These are phyloP conservation scores for Thaumatotibia leucotreta DNA, from an alignment of 1,140 invertebrate genomes.

Conservation along the genomic window DNA sequence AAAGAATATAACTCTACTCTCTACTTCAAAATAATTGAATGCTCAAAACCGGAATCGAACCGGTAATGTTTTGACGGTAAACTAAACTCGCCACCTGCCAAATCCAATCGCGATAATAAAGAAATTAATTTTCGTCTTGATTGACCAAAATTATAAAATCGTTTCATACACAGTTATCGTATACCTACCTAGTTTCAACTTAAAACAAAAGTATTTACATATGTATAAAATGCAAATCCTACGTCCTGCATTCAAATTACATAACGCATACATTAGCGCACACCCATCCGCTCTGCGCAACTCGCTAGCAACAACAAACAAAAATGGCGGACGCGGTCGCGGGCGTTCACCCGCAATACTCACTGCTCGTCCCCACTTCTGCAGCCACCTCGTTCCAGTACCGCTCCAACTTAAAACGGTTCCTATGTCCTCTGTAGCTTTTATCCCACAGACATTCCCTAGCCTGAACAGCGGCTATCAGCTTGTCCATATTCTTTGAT, in stretches of 20 bases:
- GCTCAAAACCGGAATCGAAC: too few species aligned
- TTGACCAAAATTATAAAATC: too few species aligned
- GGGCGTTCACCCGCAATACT: conserved; percentile 53
- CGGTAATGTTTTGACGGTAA: too few species aligned
- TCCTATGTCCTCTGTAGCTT: conserved; percentile 62
- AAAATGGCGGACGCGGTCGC: conserved; percentile 14
- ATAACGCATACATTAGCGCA: conserved; percentile 12
- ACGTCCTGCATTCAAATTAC: neutral
- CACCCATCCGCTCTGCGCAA: conserved; percentile 8
- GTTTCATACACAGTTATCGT: too few species aligned
- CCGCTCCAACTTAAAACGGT: conserved; percentile 65
- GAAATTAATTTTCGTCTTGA: too few species aligned
- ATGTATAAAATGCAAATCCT: too few species aligned
- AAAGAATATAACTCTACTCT: too few species aligned
- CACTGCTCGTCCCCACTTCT: conserved; percentile 65
- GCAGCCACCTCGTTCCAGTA: conserved; percentile 71
- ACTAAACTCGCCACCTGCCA: too few species aligned
- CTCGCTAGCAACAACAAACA: conserved; percentile 8
- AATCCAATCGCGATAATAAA: too few species aligned
- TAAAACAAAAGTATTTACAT: too few species aligned
- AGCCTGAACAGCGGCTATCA: conserved; percentile 65
- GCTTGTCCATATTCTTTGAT: conserved; percentile 63
- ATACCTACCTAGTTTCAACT: too few species aligned
- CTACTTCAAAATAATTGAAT: too few species aligned
- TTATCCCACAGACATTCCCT: conserved; percentile 71